These are phyloP conservation scores for Lycopodina hypogea DNA, from an alignment of 37 sponge, comb jelly and placozoan genomes.

Conservation along the genomic window DNA sequence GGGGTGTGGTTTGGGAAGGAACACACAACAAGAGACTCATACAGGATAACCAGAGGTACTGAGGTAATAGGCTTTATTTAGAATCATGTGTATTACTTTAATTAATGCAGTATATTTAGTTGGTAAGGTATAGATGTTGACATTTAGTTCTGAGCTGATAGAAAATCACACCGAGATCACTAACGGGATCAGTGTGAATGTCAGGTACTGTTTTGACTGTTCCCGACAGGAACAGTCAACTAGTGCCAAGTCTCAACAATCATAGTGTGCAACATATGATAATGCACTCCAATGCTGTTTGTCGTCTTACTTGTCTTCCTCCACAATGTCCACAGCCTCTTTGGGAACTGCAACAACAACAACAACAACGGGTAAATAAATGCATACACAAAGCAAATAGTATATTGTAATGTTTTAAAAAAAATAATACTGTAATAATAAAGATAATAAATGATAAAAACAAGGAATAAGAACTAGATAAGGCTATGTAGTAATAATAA, in stretches of 20 bases:
- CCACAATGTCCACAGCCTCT: constrained; percentile 53
- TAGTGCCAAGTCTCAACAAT: not conserved
- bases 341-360: constrained; percentile 29
- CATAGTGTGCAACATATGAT: too few relatives aligned
- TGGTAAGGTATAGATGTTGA: too few relatives aligned
- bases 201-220: not conserved
- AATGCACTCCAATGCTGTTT: too few relatives aligned
- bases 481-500: too few relatives aligned
- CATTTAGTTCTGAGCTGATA: too few relatives aligned
- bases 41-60: not conserved
- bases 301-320: constrained; percentile 63
- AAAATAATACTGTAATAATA: not conserved
- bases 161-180: too few relatives aligned
- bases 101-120: too few relatives aligned
- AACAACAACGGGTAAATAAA: not conserved
- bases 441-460: not conserved
- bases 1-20: too few relatives aligned
- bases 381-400: not conserved
- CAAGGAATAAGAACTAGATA: not conserved
- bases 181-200: too few relatives aligned
- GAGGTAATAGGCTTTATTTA: not conserved
- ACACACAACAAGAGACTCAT: not conserved
- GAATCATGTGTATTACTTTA: too few relatives aligned
- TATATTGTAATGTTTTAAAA: not conserved
- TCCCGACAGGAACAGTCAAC: not conserved